Conservation (phyloP, 1,140 invertebrate species). For the Ruditapes philippinarum region DNA sequence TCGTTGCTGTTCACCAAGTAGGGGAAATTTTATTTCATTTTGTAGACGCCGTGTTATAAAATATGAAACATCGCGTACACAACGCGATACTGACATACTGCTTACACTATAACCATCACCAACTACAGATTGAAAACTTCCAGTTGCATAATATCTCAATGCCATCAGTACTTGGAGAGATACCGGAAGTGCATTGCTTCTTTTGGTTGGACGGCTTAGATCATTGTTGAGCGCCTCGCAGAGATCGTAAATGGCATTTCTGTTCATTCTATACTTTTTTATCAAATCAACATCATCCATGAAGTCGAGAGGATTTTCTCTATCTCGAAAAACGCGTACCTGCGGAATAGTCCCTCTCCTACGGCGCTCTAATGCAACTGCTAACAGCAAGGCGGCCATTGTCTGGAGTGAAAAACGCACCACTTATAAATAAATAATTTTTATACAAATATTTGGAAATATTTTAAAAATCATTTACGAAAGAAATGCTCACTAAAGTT, state of each 20-base stretch:
- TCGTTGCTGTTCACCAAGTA: not conserved
- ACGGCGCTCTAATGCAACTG: too few relatives aligned
- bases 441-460: too few relatives aligned
- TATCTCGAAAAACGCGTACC: not conserved
- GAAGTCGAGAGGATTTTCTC: not conserved
- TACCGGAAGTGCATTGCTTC: not conserved
- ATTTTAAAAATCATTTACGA: too few relatives aligned
- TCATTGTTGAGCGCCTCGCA: not conserved
- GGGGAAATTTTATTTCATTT: not conserved
- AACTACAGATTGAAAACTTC: not conserved
- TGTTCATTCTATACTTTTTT: not conserved
- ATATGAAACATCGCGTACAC: not conserved
- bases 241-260: not conserved
- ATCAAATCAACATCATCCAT: not conserved
- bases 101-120: not conserved
- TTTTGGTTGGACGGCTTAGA: not conserved
- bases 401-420: too few relatives aligned
- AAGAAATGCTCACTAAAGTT: too few relatives aligned
- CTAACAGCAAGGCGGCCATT: too few relatives aligned
- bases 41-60: not conserved
- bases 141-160: conserved; percentile 1
- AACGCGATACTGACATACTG: not conserved
- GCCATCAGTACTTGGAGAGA: not conserved
- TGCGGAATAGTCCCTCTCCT: too few relatives aligned
- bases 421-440: too few relatives aligned